Evolutionary conservation across 2,888 invertebrate genomes (phyloP).

Genomic region (Saturnia japonica): DNA sequence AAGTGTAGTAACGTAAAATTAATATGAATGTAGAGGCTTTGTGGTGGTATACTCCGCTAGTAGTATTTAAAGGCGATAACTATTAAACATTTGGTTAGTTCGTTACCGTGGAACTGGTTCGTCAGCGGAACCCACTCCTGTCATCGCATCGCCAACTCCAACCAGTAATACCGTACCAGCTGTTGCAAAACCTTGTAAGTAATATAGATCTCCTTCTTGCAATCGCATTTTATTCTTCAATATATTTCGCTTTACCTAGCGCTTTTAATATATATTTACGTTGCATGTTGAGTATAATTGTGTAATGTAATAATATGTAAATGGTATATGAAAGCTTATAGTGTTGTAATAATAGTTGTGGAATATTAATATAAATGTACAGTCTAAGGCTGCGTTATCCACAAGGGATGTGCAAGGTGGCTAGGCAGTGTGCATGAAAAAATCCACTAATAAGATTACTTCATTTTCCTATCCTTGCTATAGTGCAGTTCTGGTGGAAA

Average conservation of each 20-base stretch:
- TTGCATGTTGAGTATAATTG: neutral
- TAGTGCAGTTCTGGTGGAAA: no score
- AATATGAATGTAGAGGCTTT: conserved; percentile 53
- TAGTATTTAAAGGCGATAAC: conserved; percentile 79
- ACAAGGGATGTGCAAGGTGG: no score
- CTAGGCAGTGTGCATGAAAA: no score
- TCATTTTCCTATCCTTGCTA: no score
- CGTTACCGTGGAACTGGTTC: conserved; percentile 68
- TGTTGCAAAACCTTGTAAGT: conserved; percentile 68
- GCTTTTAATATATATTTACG: neutral
- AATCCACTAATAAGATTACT: no score
- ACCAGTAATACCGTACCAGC: conserved; percentile 57
- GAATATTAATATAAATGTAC: no score
- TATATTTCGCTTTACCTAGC: neutral
- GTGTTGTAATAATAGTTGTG: conserved; percentile 13
- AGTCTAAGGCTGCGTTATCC: no score
- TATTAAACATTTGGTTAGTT: conserved; percentile 81
- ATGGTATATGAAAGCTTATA: neutral
- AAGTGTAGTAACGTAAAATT: no score
- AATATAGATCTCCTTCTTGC: conserved; percentile 22
- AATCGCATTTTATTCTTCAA: neutral
- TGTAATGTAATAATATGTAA: neutral
- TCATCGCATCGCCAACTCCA: conserved; percentile 40
- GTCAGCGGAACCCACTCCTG: conserved; percentile 32
- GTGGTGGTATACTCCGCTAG: conserved; percentile 69